Conservation (phyloP, 2,888 invertebrate genomes). For the Yponomeuta evonymella region DNA sequence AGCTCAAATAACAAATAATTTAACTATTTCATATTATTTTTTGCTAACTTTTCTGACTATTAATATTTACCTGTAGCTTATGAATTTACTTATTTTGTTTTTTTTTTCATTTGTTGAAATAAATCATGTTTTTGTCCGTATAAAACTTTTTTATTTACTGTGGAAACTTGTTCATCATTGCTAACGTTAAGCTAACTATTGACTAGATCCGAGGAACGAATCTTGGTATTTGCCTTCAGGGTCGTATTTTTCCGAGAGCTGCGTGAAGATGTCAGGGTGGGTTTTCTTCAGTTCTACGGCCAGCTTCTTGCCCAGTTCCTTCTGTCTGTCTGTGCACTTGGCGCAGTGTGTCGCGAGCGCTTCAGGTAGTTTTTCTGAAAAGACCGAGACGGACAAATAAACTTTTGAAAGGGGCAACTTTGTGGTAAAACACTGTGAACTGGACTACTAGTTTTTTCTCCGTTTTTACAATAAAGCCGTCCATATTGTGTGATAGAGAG, state of each 20-base stretch:
- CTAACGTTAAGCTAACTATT: not conserved
- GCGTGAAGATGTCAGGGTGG: conserved; percentile 72
- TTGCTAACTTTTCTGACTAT: too few species aligned
- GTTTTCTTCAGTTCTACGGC: conserved; percentile 73
- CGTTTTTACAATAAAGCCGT: too few species aligned
- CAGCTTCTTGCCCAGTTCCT: conserved; percentile 77
- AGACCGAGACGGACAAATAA: conserved; percentile 16
- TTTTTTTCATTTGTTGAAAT: too few species aligned
- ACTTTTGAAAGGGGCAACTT: not conserved
- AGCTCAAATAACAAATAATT: conserved; percentile 17
- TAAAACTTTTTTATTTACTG: not conserved
- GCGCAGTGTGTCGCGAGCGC: conserved; percentile 80
- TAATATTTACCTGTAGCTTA: too few species aligned
- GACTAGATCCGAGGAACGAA: conserved; percentile 32
- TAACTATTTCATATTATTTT: too few species aligned
- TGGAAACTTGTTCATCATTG: not conserved
- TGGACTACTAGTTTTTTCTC: too few species aligned
- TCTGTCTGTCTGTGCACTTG: conserved; percentile 82
- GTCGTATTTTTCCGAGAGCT: conserved; percentile 75
- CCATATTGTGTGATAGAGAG: too few species aligned
- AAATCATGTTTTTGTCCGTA: too few species aligned
- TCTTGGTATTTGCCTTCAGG: conserved; percentile 75
- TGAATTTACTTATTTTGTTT: too few species aligned
- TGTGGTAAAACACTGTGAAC: too few species aligned
- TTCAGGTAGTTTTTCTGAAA: conserved; percentile 81